phyloP scores from a whole-genome alignment of 2,113 vertebrate species.

The Strix aluco region DNA sequence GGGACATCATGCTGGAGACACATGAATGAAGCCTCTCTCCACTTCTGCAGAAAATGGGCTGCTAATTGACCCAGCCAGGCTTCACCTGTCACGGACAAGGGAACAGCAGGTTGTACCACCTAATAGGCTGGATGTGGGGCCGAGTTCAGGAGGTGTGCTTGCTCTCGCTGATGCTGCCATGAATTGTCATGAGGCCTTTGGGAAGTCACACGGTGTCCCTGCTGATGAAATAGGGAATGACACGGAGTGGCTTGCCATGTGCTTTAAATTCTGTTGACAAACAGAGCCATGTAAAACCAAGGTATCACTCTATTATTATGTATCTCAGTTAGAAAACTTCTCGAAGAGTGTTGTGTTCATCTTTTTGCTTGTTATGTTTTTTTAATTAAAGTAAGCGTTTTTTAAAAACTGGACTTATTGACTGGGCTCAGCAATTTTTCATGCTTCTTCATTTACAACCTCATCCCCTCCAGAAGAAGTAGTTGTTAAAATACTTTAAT shows the following conservation, averaged over 20 bases:
- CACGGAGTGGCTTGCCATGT: accelerated
- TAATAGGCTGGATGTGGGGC: neutral
- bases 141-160: neutral
- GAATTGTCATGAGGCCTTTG: neutral
- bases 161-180: neutral
- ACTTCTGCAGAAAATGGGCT: neutral
- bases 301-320: neutral
- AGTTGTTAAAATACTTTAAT: neutral
- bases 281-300: neutral
- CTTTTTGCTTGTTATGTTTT: neutral
- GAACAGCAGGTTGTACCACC: neutral
- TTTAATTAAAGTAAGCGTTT: neutral
- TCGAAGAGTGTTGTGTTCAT: neutral
- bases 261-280: neutral
- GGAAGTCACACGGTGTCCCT: neutral
- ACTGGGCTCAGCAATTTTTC: neutral
- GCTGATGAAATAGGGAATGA: neutral
- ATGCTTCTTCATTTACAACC: neutral
- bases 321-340: neutral
- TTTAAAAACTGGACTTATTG: neutral
- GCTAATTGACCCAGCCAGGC: neutral
- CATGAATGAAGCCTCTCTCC: neutral
- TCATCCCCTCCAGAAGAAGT: neutral
- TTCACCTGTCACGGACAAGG: accelerated
- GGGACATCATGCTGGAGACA: neutral